phyloP scores from a whole-genome alignment of 2,888 invertebrate genomes.

The Dugesia japonica region DNA sequence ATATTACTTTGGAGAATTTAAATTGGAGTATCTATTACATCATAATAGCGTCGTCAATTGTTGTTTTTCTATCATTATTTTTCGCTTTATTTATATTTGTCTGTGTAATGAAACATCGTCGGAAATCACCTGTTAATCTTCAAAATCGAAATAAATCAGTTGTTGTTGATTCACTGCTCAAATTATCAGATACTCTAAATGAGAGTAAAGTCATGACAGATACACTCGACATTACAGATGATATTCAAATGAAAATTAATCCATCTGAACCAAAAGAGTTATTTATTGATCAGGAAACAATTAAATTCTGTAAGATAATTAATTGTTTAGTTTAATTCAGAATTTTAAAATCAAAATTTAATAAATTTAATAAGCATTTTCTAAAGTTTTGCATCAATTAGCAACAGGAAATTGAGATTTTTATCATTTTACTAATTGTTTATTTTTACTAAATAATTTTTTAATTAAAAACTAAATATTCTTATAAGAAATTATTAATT shows the following conservation, averaged over 20 bases:
- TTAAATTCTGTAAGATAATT: slow-evolving; percentile 1
- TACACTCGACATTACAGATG: not conserved
- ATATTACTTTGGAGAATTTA: not conserved
- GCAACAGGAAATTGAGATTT: too few species aligned
- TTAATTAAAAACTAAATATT: too few species aligned
- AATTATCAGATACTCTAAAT: slow-evolving; percentile 13
- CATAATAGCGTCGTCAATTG: not conserved
- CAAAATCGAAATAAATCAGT: not conserved
- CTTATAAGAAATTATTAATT: too few species aligned
- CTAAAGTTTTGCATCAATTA: too few species aligned
- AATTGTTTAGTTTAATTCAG: too few species aligned
- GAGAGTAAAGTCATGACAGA: not conserved
- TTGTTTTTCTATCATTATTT: not conserved
- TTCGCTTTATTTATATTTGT: slow-evolving; percentile 1
- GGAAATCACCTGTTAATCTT: not conserved
- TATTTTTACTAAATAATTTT: too few species aligned
- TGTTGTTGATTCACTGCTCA: slow-evolving; percentile 14
- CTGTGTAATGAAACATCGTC: not conserved
- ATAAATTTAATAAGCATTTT: too few species aligned
- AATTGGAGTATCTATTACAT: not conserved
- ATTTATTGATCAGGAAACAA: slow-evolving; percentile 15
- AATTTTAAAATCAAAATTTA: too few species aligned
- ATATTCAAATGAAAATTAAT: not conserved
- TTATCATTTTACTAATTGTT: too few species aligned
- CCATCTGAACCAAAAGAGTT: not conserved